Base-by-base conservation (phyloP, 2,888 invertebrate genomes). In the Phlogophora meticulosa region DNA sequence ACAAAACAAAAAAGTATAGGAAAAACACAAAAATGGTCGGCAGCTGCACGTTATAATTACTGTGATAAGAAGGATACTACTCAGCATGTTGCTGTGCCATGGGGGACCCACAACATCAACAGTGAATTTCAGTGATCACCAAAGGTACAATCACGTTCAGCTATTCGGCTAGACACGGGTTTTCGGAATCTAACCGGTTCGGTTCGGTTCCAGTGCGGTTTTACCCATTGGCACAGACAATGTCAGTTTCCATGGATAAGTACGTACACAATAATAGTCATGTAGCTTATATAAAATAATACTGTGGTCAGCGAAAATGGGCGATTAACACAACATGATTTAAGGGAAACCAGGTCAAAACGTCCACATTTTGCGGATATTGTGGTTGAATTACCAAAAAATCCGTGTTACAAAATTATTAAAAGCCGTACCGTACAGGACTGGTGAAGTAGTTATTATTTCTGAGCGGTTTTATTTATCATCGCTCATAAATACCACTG, bases 401-500 rank as follows among this genome's bases (percentile, higher is more conserved):
- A 58, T 55, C 40, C n/a, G 32, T 59, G 51, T 46, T 46, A 20
- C 34, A 24, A 52, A 79, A 74, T 68, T 57, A 49, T 80, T 68
- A 80, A 80, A 76, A 80, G 53, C 61, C 55, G 17, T 76, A 51
- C 10, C 40, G n/a, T 59, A 58, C 59, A 67, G 48, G 22, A 55
- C 42, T 58, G 51, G 75, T 62, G 59, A 62, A 62, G 77, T 76
- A 76, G 77, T 76, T 76, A 76, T 80, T 76, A 76, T 80, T 76
- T 76, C 58, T 58, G 61, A 49, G 36, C 55, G 58, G 80, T 80
- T 80, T 74, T 76, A 76, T 76, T 76, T 80, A 76, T 76, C 80
- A 76, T 69, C 55, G 77, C 59, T 71, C 76, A 76, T 76, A 76
- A 76, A 76, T 76, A 80, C 62, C 51, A 62, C 71, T 51, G 58